phyloP scores from a whole-genome alignment of 2,888 invertebrate species.

The Clivina fossor region DNA sequence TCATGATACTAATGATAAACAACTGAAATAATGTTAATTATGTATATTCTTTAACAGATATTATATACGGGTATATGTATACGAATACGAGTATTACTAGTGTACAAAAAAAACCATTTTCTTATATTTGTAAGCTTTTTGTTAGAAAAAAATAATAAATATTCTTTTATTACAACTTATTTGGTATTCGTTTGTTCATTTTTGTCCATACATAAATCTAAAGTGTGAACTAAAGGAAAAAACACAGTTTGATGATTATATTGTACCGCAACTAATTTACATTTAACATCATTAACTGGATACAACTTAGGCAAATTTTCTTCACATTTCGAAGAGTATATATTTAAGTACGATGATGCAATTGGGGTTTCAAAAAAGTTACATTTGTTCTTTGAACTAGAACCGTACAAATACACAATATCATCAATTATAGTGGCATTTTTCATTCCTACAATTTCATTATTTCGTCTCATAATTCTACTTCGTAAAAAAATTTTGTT shows the following conservation, averaged over 20 bases:
- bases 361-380: constrained; percentile 10
- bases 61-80: constrained; percentile 1
- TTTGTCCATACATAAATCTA: constrained; percentile 5
- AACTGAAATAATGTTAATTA: not conserved
- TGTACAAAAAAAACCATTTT: not conserved
- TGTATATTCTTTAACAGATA: not conserved
- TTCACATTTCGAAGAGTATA: constrained; percentile 6
- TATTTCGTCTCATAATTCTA: constrained; percentile 6
- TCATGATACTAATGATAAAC: not conserved
- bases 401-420: constrained; percentile 6
- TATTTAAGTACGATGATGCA: constrained; percentile 12
- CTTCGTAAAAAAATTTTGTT: constrained; percentile 5
- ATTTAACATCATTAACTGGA: constrained; percentile 4
- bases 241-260: constrained; percentile 1
- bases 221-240: constrained; percentile 5
- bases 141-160: constrained; percentile 8
- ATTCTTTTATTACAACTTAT: not conserved
- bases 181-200: not conserved
- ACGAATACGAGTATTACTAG: not conserved
- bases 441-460: constrained; percentile 12
- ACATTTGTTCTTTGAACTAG: constrained; percentile 5
- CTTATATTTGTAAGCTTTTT: constrained; percentile 5
- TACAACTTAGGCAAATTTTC: constrained; percentile 9
- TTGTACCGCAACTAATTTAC: constrained; percentile 8
- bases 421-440: constrained; percentile 4